A percentile compares a stretch with the other conserved stretches of the same genome.
These are phyloP conservation scores for Rosalia funebris DNA, from an alignment of 2,888 invertebrate species.

Conservation along the genomic window DNA sequence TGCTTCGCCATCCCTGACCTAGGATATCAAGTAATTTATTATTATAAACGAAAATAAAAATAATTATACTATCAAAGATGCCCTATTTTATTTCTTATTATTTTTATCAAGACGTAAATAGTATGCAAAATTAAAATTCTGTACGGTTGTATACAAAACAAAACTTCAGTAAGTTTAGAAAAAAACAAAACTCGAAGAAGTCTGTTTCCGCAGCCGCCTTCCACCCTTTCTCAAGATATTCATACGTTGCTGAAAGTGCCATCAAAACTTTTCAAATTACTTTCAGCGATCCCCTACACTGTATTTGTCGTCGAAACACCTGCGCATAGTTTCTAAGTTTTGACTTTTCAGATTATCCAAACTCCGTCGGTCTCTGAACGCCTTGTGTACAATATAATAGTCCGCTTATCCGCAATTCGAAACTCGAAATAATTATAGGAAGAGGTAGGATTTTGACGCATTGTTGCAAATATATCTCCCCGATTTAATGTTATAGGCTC, in stretches of 20 bases:
- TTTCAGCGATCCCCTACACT: conserved; percentile 15
- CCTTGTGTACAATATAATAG: conserved; percentile 20
- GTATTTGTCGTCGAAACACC: conserved; percentile 27
- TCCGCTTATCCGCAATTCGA: conserved; percentile 15
- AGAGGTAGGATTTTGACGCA: neutral
- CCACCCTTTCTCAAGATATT: conserved; percentile 3
- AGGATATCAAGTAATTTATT: no score
- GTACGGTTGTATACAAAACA: no score
- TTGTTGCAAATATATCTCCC: neutral
- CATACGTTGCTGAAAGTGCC: conserved; percentile 6
- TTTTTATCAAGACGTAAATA: no score
- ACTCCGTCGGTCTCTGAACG: conserved; percentile 14
- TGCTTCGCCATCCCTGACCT: no score
- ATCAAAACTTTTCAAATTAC: conserved; percentile 26
- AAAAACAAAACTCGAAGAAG: no score
- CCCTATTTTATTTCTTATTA: no score
- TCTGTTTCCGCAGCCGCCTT: neutral
- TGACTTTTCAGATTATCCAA: conserved; percentile 22
- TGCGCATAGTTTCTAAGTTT: conserved; percentile 31
- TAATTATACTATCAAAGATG: no score
- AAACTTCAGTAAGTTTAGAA: no score
- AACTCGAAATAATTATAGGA: neutral
- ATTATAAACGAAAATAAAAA: no score
- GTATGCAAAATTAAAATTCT: no score
- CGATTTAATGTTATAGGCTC: conserved; percentile 14